Conservation (phyloP, 2,113 vertebrate species). For the Peromyscus californicus region DNA sequence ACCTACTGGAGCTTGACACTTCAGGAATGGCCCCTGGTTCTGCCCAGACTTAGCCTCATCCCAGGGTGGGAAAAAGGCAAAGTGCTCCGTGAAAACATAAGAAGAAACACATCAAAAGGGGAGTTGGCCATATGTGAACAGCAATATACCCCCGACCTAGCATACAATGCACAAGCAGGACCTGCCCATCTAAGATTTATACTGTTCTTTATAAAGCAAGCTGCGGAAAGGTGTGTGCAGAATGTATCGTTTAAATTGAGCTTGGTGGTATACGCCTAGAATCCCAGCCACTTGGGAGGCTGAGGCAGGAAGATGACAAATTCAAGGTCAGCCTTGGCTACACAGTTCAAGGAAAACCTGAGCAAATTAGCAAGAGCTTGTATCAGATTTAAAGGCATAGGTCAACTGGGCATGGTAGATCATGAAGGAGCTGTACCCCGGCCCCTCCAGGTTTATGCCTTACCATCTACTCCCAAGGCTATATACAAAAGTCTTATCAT, state of each 20-base stretch:
- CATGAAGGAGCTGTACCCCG: neutral
- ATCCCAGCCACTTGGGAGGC: neutral
- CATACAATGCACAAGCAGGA: neutral
- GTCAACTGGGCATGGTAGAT: neutral
- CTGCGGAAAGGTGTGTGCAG: neutral
- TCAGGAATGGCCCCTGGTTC: neutral
- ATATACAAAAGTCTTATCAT: neutral
- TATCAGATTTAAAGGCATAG: neutral
- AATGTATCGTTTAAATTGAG: neutral
- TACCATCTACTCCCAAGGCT: neutral
- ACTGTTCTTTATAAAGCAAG: neutral
- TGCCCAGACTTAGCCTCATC: neutral
- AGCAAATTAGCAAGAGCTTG: neutral
- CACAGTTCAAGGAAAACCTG: neutral
- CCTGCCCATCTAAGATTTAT: neutral
- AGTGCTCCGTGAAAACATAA: neutral
- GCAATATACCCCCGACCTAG: neutral
- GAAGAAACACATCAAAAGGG: neutral
- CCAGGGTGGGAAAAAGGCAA: neutral
- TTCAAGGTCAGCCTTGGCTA: too few species aligned
- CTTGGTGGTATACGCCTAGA: too few species aligned
- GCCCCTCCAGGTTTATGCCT: neutral
- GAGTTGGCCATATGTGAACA: neutral
- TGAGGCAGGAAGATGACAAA: neutral
- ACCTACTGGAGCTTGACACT: neutral